Percentiles rank a stretch among this genome's conserved stretches.
These are phyloP conservation scores for Phrynosoma platyrhinos DNA, from an alignment of 2,113 vertebrate genomes.

Conservation along the genomic window DNA sequence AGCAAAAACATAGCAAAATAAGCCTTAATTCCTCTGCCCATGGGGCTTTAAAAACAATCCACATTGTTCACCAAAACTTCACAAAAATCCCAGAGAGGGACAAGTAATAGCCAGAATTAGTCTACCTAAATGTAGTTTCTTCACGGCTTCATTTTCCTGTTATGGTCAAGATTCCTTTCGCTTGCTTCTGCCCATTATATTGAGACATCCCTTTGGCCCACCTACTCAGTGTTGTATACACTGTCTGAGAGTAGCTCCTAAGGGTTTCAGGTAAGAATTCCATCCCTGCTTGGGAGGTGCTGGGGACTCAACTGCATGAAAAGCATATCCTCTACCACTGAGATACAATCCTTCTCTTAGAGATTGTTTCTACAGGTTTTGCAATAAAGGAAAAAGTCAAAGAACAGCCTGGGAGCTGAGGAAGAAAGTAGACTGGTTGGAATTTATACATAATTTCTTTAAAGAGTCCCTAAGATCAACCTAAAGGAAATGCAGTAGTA, in stretches of 20 bases:
- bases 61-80: too few relatives aligned
- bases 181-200: not conserved
- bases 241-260: not conserved
- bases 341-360: not conserved
- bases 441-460: not conserved
- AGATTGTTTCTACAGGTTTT: not conserved
- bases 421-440: not conserved
- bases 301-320: not conserved
- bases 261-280: not conserved
- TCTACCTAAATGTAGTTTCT: too few relatives aligned
- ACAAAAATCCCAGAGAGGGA: too few relatives aligned
- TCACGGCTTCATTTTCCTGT: too few relatives aligned
- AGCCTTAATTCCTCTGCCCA: too few relatives aligned
- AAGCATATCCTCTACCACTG: not conserved
- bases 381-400: not conserved
- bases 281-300: not conserved
- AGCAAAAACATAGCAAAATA: too few relatives aligned
- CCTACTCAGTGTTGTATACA: not conserved
- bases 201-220: not conserved
- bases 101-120: too few relatives aligned
- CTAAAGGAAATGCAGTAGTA: conserved; percentile 17
- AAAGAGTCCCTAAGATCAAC: not conserved
- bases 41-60: too few relatives aligned
- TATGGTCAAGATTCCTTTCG: too few relatives aligned
- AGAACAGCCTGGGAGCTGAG: not conserved